Conservation (phyloP, 2,888 invertebrate genomes). For the Autographa pulchrina region DNA sequence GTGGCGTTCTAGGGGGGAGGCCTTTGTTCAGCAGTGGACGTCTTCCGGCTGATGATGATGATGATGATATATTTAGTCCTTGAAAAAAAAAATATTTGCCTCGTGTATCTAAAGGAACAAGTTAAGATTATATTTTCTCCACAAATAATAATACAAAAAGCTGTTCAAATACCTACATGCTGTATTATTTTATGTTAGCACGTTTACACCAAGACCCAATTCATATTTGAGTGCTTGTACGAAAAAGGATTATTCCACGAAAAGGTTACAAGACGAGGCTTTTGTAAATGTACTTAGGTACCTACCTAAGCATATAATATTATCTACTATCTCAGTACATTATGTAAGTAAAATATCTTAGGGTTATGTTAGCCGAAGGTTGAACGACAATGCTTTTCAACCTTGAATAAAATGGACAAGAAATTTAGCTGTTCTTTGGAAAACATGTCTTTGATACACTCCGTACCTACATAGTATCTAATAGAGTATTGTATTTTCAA, state of each 20-base stretch:
- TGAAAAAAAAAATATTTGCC: neutral
- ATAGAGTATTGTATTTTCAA: no score
- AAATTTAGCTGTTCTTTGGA: conserved; percentile 25
- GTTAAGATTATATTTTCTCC: conserved; percentile 32
- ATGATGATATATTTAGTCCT: neutral
- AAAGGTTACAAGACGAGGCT: conserved; percentile 47
- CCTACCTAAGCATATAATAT: conserved; percentile 29
- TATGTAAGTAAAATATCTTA: conserved; percentile 28
- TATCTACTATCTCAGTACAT: conserved; percentile 33
- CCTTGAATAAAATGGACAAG: conserved; percentile 42
- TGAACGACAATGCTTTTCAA: conserved; percentile 24
- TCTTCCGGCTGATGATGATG: no score
- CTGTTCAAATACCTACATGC: conserved; percentile 16
- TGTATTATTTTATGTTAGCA: conserved; percentile 33
- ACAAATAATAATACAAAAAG: conserved; percentile 36
- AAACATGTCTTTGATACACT: conserved; percentile 8
- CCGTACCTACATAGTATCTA: conserved; percentile 8
- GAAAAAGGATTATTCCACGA: conserved; percentile 37
- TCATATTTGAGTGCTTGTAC: conserved; percentile 33
- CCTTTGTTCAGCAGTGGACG: no score
- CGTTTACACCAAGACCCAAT: conserved; percentile 17
- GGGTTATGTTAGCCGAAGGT: conserved; percentile 32
- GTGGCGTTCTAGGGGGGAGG: no score
- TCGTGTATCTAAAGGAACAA: neutral
- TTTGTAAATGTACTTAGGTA: conserved; percentile 41